A percentile compares a stretch with the other conserved stretches of the same genome.
Evolutionary conservation across 2,113 vertebrate genomes (phyloP).

Genomic region (Papio anubis): DNA sequence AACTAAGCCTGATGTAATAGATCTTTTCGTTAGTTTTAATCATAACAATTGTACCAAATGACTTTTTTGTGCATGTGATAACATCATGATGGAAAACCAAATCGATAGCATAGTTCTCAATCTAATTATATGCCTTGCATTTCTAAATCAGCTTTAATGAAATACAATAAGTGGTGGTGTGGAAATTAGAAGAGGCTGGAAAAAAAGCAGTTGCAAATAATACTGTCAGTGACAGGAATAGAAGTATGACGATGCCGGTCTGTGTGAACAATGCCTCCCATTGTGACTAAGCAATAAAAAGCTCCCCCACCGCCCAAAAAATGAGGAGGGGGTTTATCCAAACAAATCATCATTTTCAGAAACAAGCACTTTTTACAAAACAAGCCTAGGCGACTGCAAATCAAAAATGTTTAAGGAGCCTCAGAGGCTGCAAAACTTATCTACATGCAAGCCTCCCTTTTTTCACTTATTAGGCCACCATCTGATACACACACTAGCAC

Average conservation of each 20-base stretch:
- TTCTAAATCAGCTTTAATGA: conserved; percentile 80
- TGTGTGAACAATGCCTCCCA: conserved; percentile 37
- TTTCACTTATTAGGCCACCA: neutral
- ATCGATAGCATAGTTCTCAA: conserved; percentile 81
- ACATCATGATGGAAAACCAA: conserved; percentile 83
- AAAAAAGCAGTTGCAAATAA: conserved; percentile 55
- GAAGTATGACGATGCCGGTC: neutral
- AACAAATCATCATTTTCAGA: neutral
- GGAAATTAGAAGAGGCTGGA: conserved; percentile 67
- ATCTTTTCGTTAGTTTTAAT: conserved; percentile 82
- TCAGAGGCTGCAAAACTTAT: neutral
- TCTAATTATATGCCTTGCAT: conserved; percentile 82
- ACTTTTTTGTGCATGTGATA: conserved; percentile 82
- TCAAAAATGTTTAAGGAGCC: neutral
- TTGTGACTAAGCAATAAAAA: conserved; percentile 16
- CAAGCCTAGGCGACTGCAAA: neutral
- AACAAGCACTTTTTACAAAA: conserved; percentile 30
- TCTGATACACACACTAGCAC: neutral
- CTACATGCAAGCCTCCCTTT: neutral
- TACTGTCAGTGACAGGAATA: conserved; percentile 54
- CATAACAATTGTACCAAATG: conserved; percentile 83
- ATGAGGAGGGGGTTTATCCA: neutral
- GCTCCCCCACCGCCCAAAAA: neutral
- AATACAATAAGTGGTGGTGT: conserved; percentile 74
- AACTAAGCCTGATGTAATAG: conserved; percentile 78